These are phyloP conservation scores for Pempheris klunzingeri DNA, from an alignment of 2,797 vertebrate genomes.

Conservation along the genomic window DNA sequence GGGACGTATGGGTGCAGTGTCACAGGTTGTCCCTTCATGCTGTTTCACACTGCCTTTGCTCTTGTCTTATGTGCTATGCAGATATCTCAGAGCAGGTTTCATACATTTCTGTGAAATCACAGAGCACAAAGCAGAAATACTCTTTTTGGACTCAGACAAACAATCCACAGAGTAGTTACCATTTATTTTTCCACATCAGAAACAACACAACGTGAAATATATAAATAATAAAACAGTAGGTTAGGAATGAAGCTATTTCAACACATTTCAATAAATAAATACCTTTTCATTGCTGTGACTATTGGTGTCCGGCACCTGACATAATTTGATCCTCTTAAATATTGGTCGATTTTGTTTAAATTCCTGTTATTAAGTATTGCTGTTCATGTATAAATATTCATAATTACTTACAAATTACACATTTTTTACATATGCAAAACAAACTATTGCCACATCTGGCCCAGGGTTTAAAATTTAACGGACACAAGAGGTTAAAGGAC, in stretches of 20 bases:
- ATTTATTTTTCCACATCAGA: slow-evolving; percentile 62
- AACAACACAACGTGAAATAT: slow-evolving; percentile 81
- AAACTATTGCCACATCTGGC: slow-evolving; percentile 65
- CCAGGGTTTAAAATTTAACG: slow-evolving; percentile 78
- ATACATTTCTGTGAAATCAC: neutral
- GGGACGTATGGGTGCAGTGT: neutral
- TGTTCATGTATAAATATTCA: slow-evolving; percentile 36
- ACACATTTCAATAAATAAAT: slow-evolving; percentile 94
- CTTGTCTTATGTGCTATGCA: no score
- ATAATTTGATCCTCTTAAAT: slow-evolving; percentile 27
- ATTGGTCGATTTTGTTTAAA: no score
- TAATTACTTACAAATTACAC: slow-evolving; percentile 56
- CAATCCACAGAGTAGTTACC: slow-evolving; percentile 11
- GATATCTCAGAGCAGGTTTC: neutral
- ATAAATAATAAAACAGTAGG: slow-evolving; percentile 87
- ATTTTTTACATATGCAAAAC: slow-evolving; percentile 53
- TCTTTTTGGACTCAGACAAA: neutral
- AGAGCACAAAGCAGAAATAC: neutral
- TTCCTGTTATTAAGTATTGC: neutral
- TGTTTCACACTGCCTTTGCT: neutral
- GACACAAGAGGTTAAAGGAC: slow-evolving; percentile 73
- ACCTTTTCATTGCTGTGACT: slow-evolving; percentile 71
- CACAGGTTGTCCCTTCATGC: neutral
- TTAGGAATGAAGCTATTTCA: slow-evolving; percentile 45
- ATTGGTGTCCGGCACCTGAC: slow-evolving; percentile 83